Conservation (phyloP, 2,888 invertebrate genomes). For the Machimus rusticus region DNA sequence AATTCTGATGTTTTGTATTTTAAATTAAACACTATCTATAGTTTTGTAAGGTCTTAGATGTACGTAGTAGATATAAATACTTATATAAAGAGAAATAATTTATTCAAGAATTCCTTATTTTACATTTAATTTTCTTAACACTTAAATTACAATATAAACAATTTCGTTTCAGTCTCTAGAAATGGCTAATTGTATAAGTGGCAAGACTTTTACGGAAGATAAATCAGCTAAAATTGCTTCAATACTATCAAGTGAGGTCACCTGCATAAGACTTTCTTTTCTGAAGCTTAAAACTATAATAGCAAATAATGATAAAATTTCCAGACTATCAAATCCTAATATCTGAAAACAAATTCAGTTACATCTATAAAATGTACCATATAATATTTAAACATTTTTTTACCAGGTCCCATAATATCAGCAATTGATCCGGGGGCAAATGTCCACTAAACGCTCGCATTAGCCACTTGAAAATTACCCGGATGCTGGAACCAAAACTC, state of each 20-base stretch:
- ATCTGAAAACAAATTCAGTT: slow-evolving; percentile 60
- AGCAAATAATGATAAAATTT: slow-evolving; percentile 86
- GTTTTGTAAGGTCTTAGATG: too few relatives aligned
- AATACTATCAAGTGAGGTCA: slow-evolving; percentile 77
- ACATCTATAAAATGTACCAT: background rate
- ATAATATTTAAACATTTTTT: background rate
- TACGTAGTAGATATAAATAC: too few relatives aligned
- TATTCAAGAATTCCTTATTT: background rate
- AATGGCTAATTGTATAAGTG: slow-evolving; percentile 81
- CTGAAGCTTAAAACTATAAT: slow-evolving; percentile 85
- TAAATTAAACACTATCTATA: too few relatives aligned
- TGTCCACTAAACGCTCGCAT: slow-evolving; percentile 97
- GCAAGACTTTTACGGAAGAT: slow-evolving; percentile 85
- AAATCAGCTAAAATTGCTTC: slow-evolving; percentile 89
- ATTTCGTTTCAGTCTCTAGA: slow-evolving; percentile 67
- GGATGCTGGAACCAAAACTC: slow-evolving; percentile 68
- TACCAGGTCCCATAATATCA: slow-evolving; percentile 90
- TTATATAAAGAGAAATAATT: too few relatives aligned
- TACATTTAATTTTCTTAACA: background rate
- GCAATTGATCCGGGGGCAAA: slow-evolving; percentile 88
- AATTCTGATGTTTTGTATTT: too few relatives aligned
- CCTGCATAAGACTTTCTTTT: slow-evolving; percentile 82
- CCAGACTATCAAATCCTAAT: slow-evolving; percentile 90
- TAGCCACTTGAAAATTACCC: slow-evolving; percentile 94
- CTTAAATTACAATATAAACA: background rate